Evolutionary conservation across 2,888 invertebrate species (phyloP).

Genomic region (Laothoe populi): DNA sequence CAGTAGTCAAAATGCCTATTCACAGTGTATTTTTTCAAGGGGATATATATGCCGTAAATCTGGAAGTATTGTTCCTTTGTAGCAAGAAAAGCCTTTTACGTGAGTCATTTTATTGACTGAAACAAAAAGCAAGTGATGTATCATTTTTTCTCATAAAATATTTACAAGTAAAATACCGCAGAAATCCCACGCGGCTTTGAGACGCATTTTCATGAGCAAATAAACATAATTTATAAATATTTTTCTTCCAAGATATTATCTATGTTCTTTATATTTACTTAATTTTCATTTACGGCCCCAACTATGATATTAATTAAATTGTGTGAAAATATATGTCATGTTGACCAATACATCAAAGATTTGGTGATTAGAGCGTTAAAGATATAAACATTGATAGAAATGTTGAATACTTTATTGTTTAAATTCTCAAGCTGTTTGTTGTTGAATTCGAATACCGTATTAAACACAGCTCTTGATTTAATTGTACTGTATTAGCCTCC

Average conservation of each 20-base stretch:
- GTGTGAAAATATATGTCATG: too few species aligned
- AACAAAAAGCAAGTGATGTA: constrained; percentile 20
- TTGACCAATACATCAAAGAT: too few species aligned
- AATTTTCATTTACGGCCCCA: background rate
- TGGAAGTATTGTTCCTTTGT: background rate
- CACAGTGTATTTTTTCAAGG: background rate
- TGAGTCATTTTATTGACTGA: constrained; percentile 17
- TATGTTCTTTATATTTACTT: background rate
- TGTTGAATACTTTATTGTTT: too few species aligned
- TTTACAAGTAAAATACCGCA: constrained; percentile 15
- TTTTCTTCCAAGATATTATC: background rate
- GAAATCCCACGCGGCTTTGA: background rate
- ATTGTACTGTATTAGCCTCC: too few species aligned
- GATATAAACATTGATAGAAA: too few species aligned
- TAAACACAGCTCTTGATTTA: too few species aligned
- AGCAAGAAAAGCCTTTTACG: constrained; percentile 18
- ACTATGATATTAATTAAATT: too few species aligned
- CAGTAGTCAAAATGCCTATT: background rate
- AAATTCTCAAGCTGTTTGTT: too few species aligned
- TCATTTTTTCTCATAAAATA: constrained; percentile 1
- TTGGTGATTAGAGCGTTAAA: too few species aligned
- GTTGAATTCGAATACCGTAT: too few species aligned
- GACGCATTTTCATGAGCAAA: background rate
- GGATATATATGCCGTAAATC: background rate
- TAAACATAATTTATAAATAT: background rate